phyloP scores from a whole-genome alignment of 2,888 invertebrate species.

The Cephus sareptanus region DNA sequence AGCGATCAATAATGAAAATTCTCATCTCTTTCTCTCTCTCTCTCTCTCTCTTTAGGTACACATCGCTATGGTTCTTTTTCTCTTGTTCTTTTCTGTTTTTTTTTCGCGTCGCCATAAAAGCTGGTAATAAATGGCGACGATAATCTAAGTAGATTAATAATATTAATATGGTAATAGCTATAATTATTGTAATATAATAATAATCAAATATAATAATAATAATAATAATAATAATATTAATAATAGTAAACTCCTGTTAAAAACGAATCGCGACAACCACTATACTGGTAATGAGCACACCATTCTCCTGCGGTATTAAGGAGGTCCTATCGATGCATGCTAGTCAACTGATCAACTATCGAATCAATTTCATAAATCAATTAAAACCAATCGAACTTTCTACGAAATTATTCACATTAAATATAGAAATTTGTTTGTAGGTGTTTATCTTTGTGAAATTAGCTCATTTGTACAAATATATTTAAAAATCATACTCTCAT shows the following conservation, averaged over 20 bases:
- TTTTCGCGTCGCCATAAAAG: not conserved
- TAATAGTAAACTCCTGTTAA: slow-evolving; percentile 32
- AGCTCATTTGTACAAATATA: too few relatives aligned
- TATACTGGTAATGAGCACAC: not conserved
- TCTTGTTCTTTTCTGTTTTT: not conserved
- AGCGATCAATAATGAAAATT: slow-evolving; percentile 34
- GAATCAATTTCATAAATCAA: too few relatives aligned
- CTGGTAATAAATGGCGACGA: slow-evolving; percentile 36
- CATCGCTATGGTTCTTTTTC: slow-evolving; percentile 22
- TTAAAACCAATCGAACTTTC: too few relatives aligned
- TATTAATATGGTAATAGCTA: slow-evolving; percentile 11
- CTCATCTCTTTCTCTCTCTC: slow-evolving; percentile 18
- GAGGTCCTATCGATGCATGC: too few relatives aligned
- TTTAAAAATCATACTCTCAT: too few relatives aligned
- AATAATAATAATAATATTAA: slow-evolving; percentile 32
- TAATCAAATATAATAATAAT: slow-evolving; percentile 11
- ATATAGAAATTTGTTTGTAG: too few relatives aligned
- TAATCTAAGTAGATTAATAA: slow-evolving; percentile 26
- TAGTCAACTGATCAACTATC: too few relatives aligned
- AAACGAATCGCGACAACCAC: slow-evolving; percentile 28
- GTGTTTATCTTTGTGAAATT: too few relatives aligned
- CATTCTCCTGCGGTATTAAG: not conserved
- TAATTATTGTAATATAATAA: slow-evolving; percentile 16
- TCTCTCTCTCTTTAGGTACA: slow-evolving; percentile 36
- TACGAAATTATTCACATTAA: too few relatives aligned